Evolutionary conservation across 2,888 invertebrate genomes (phyloP), one percentile per base, ranked within the genome.

Genomic region (Strigamia maritima): DNA sequence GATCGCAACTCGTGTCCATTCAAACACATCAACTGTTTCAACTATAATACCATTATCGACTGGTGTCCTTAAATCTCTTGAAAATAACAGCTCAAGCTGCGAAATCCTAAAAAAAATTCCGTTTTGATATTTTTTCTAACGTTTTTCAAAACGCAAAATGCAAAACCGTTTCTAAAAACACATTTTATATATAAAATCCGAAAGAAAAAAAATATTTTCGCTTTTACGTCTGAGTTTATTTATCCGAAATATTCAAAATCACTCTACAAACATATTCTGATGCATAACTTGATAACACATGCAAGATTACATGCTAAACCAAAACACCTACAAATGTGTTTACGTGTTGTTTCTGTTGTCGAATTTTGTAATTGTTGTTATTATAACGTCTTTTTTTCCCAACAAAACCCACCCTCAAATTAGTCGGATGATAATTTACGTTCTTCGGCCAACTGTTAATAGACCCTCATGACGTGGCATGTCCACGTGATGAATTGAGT

Each of bases 401-500:
- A 22, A 65, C 14, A 65, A 12, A 65, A 19, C 19, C 49, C 60
- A 22, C 22, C 60, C 60, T 22, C 60, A 65, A 65, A 65, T 65
- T 65, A 65, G 60, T 65, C 60, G 22, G 24, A 12, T 65, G 60
- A 24, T 65, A 65, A 65, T 65, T 65, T 65, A 65, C 19, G 19
- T 65, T 65, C 60, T 65, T 22, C 12, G 60, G 60, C 24, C 60
- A 65, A 65, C 60, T 65, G 22, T 65, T 65, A 65, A 65, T 65
- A 65, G 60, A 65, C 22, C 60, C 24, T 65, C 60, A 65, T 65
- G 60, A 65, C 60, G 60, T 65, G 60, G 60, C 60, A 65, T 65
- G 60, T 65, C 60, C 60, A 65, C 22, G 60, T 65, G 60, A 65
- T 65, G 60, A 65, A 65, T 65, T 65, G 60, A 65, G 60, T 65